Conservation (phyloP, 2,113 vertebrate genomes). For the Spermophilus dauricus region DNA sequence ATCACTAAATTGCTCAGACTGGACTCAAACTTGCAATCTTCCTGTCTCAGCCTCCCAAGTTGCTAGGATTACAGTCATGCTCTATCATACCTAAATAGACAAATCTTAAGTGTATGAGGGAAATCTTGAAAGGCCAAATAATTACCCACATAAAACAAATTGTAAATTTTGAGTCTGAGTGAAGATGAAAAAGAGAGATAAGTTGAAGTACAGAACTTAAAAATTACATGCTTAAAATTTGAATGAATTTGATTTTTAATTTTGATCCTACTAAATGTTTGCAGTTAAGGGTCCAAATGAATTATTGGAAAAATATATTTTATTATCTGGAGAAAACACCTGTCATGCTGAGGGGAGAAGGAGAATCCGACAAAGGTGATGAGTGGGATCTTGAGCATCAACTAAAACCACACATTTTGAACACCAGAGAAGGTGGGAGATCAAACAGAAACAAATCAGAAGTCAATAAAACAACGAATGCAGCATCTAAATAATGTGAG, state of each 20-base stretch:
- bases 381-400: neutral
- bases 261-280: neutral
- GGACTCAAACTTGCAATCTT: too few species aligned
- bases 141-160: neutral
- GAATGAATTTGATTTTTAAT: neutral
- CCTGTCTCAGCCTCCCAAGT: too few species aligned
- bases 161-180: neutral
- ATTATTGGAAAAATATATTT: neutral
- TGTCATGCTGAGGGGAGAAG: neutral
- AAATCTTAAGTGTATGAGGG: neutral
- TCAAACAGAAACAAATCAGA: neutral
- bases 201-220: neutral
- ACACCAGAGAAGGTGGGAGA: neutral
- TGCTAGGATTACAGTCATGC: too few species aligned
- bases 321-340: neutral
- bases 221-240: neutral
- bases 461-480: neutral
- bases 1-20: too few species aligned
- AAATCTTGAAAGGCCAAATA: neutral
- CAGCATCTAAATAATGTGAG: neutral
- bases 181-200: neutral
- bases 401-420: neutral
- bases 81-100: neutral
- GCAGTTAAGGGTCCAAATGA: neutral
- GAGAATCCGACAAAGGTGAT: neutral